Conservation (phyloP, 2,113 vertebrate species). For the Haemorhous mexicanus region DNA sequence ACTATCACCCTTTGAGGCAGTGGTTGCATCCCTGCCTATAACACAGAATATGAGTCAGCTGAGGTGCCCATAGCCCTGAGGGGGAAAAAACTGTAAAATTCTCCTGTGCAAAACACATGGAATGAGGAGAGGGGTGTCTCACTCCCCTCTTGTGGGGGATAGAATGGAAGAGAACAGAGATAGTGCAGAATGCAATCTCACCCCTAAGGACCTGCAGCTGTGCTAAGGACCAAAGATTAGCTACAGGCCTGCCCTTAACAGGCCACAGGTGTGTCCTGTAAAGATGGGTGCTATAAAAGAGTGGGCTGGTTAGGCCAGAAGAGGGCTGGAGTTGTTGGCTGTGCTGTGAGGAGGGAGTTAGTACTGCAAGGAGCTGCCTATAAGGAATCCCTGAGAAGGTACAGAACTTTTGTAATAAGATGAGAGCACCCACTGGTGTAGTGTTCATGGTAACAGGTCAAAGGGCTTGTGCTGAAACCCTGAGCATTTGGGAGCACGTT, state of each 20-base stretch:
- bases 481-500: not conserved
- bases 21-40: not conserved
- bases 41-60: no score
- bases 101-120: not conserved
- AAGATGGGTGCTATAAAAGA: not conserved
- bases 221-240: not conserved
- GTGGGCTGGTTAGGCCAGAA: rapidly evolving
- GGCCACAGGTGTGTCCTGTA: not conserved
- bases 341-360: no score
- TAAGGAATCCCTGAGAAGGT: no score
- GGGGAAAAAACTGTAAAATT: rapidly evolving
- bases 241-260: not conserved
- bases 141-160: no score
- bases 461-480: not conserved
- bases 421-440: not conserved
- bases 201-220: not conserved
- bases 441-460: not conserved
- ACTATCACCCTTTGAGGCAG: not conserved
- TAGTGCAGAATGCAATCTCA: not conserved
- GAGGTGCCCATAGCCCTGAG: not conserved
- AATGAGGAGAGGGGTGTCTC: not conserved
- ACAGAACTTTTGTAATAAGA: no score
- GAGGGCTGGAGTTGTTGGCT: no score
- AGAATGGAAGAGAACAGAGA: not conserved
- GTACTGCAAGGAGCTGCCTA: not conserved